A percentile compares a stretch with the other conserved stretches of the same genome.
Evolutionary conservation across 2,888 invertebrate species (phyloP).

Genomic region (Callyntrura guangdongensis): DNA sequence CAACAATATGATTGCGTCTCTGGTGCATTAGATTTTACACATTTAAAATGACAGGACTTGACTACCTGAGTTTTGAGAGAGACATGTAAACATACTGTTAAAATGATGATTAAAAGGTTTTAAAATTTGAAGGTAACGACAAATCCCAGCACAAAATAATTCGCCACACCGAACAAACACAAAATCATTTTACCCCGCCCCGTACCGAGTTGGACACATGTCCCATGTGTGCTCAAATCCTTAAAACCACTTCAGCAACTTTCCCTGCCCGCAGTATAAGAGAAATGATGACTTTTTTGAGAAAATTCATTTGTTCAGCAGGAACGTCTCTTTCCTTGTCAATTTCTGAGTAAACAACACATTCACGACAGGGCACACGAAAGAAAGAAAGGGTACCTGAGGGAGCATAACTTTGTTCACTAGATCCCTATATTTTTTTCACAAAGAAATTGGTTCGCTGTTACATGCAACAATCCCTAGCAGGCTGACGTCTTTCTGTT

Average conservation of each 20-base stretch:
- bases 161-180: neutral
- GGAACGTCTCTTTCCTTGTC: neutral
- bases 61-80: no score
- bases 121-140: no score
- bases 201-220: no score
- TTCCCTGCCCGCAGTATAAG: neutral
- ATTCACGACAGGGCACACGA: neutral
- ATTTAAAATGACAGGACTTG: no score
- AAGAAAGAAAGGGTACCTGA: neutral
- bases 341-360: neutral
- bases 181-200: neutral
- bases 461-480: constrained; percentile 1
- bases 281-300: neutral
- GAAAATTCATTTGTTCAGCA: neutral
- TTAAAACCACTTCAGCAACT: neutral
- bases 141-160: no score
- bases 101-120: no score
- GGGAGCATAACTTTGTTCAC: neutral
- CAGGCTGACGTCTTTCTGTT: no score
- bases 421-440: neutral
- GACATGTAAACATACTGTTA: no score
- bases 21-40: neutral
- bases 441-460: neutral
- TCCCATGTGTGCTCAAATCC: no score
- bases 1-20: neutral